Conservation (phyloP, 1,140 invertebrate species). For the Ceratoteleas bidentatus region DNA sequence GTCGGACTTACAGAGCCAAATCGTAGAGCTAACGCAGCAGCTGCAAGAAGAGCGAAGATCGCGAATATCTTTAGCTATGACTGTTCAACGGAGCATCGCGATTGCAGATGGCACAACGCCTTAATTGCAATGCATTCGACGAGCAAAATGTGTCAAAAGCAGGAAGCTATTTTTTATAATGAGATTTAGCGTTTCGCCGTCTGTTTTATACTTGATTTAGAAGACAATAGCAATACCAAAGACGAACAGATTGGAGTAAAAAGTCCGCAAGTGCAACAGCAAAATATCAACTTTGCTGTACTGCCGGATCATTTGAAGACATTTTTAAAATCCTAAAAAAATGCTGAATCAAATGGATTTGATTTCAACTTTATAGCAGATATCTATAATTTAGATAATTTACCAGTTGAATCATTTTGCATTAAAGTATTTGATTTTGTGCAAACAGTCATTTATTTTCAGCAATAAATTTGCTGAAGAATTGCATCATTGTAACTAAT, state of each 20-base stretch:
- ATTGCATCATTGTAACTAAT: no score
- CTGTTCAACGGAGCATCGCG: conserved; percentile 77
- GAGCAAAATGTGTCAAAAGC: conserved; percentile 22
- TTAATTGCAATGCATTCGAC: conserved; percentile 43
- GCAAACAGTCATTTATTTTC: no score
- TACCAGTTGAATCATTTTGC: no score
- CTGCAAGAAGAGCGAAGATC: conserved; percentile 81
- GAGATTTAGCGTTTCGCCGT: not conserved
- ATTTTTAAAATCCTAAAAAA: no score
- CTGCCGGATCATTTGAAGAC: no score
- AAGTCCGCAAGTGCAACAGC: conserved; percentile 1
- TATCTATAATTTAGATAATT: no score
- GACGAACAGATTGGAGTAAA: conserved; percentile 32
- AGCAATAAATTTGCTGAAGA: no score
- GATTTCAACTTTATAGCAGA: no score
- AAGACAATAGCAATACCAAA: conserved; percentile 52
- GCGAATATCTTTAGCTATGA: conserved; percentile 78
- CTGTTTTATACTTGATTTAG: conserved; percentile 23
- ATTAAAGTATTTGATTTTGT: no score
- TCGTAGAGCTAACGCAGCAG: conserved; percentile 77
- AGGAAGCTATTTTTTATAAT: conserved; percentile 35
- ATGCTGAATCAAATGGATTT: no score
- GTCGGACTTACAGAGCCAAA: conserved; percentile 82
- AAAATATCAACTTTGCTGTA: no score
- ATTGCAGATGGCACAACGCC: conserved; percentile 73